Evolutionary conservation across 2,113 vertebrate species (phyloP).

Genomic region (Lanius ludovicianus): DNA sequence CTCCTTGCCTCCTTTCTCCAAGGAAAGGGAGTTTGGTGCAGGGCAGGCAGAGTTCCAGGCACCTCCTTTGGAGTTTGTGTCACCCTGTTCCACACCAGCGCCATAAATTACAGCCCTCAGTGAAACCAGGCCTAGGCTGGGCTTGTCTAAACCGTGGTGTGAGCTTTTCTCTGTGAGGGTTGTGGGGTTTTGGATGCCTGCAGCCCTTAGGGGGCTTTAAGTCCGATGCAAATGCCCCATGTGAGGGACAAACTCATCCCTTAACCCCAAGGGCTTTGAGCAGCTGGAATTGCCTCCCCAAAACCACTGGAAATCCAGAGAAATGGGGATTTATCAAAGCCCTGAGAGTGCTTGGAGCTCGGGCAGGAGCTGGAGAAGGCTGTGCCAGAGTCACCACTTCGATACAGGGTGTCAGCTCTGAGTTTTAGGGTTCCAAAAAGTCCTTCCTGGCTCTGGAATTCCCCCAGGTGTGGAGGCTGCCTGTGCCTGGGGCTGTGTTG

Average conservation of each 20-base stretch:
- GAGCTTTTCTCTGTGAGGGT: not conserved
- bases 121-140: not conserved
- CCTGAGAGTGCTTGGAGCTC: not conserved
- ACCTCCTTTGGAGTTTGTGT: not conserved
- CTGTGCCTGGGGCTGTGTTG: rapidly evolving
- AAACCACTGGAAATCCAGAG: not conserved
- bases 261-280: not conserved
- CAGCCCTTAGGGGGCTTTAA: not conserved
- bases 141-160: rapidly evolving
- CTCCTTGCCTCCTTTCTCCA: not conserved
- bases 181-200: not conserved
- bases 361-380: not conserved
- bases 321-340: not conserved
- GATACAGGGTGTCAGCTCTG: rapidly evolving
- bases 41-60: not conserved
- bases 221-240: not conserved
- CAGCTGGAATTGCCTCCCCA: not conserved
- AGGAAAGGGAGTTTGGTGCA: not conserved
- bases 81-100: not conserved
- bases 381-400: rapidly evolving
- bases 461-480: rapidly evolving
- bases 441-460: not conserved
- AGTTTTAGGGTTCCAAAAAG: rapidly evolving
- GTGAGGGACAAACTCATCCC: not conserved
- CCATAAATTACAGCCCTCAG: not conserved